These are phyloP conservation scores for Cassiopea andromeda DNA, from an alignment of 30 jellyfish, hydroid and myxozoan genomes.

Conservation along the genomic window DNA sequence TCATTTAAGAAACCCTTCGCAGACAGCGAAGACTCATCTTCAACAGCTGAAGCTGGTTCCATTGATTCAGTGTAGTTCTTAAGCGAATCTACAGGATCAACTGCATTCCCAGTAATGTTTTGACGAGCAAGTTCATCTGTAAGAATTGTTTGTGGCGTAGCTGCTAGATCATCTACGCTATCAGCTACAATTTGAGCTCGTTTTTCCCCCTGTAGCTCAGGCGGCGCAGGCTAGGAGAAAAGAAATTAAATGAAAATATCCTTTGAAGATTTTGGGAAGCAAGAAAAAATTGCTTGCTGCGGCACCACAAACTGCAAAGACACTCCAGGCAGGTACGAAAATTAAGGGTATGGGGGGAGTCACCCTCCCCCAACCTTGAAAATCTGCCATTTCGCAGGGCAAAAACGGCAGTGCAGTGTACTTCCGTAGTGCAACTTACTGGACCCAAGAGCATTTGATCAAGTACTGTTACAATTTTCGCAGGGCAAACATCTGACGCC, in stretches of 20 bases:
- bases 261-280: background rate
- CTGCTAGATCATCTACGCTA: conserved; percentile 30
- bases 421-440: too few relatives aligned
- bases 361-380: too few relatives aligned
- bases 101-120: conserved; percentile 7
- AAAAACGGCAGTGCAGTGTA: too few relatives aligned
- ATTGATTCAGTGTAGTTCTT: background rate
- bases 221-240: background rate
- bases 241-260: background rate
- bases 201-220: conserved; percentile 15
- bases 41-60: conserved; percentile 7
- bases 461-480: too few relatives aligned
- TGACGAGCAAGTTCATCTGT: conserved; percentile 2
- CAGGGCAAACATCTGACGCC: too few relatives aligned
- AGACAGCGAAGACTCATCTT: background rate
- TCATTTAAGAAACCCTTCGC: background rate
- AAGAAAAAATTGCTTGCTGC: background rate
- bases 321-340: too few relatives aligned
- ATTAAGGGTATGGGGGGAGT: too few relatives aligned
- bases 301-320: background rate
- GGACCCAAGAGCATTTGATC: too few relatives aligned
- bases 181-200: conserved; percentile 43
- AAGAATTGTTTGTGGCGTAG: conserved; percentile 60
- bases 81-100: background rate
- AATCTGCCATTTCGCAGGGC: too few relatives aligned